These are phyloP conservation scores for Polydrusus tereticollis DNA, from an alignment of 2,888 invertebrate genomes.

Conservation along the genomic window DNA sequence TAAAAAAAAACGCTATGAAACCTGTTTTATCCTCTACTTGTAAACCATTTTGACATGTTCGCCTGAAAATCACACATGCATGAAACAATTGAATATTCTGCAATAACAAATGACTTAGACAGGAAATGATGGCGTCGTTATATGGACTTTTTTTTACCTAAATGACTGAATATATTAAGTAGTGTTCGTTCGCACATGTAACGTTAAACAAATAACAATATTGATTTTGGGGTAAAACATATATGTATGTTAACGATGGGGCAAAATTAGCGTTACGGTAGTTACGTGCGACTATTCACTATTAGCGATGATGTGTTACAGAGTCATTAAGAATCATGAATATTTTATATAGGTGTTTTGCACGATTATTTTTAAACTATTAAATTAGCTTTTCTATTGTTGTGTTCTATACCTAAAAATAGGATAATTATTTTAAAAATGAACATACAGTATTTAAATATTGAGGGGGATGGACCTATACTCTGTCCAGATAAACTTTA, in stretches of 20 bases:
- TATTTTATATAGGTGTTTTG: conserved; percentile 40
- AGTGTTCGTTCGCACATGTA: background rate
- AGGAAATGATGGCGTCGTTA: conserved; percentile 62
- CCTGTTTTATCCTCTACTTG: background rate
- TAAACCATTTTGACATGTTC: conserved; percentile 27
- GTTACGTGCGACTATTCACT: conserved; percentile 14
- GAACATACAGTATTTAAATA: background rate
- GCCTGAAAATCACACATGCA: conserved; percentile 62
- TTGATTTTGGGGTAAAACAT: too few species aligned
- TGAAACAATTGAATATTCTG: conserved; percentile 64
- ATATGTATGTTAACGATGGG: background rate
- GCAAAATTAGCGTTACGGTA: background rate
- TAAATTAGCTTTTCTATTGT: conserved; percentile 33
- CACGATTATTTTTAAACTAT: conserved; percentile 42
- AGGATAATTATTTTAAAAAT: background rate
- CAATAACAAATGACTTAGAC: conserved; percentile 65
- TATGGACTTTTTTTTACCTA: conserved; percentile 53
- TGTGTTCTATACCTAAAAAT: conserved; percentile 17
- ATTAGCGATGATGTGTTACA: conserved; percentile 34
- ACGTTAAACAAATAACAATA: too few species aligned
- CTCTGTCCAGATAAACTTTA: too few species aligned
- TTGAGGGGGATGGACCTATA: background rate
- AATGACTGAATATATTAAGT: conserved; percentile 32
- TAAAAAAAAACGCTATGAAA: background rate
- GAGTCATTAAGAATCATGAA: conserved; percentile 36